These are phyloP conservation scores for Anaspis maculata DNA, from an alignment of 2,888 invertebrate genomes.

Conservation along the genomic window DNA sequence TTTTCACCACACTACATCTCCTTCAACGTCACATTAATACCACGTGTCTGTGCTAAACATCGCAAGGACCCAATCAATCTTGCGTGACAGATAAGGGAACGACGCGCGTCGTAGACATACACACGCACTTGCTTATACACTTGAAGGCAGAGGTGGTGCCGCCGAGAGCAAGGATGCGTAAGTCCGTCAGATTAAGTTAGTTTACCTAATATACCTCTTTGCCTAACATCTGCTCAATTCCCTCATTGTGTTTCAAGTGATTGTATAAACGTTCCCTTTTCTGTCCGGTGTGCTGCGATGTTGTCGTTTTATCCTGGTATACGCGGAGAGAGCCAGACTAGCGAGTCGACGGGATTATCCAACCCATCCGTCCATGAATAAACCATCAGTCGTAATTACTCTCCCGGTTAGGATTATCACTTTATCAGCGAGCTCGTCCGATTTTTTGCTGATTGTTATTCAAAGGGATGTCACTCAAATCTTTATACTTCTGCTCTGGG, in stretches of 20 bases:
- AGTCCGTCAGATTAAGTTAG: not conserved
- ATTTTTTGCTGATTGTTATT: too few species aligned
- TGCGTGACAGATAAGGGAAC: not conserved
- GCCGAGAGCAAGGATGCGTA: too few species aligned
- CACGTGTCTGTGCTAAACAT: too few species aligned
- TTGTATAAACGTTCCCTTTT: too few species aligned
- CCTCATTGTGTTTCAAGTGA: too few species aligned
- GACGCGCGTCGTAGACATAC: not conserved
- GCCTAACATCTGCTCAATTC: too few species aligned
- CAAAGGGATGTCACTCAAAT: too few species aligned
- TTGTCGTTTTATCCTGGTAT: constrained; percentile 1
- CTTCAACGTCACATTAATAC: too few species aligned
- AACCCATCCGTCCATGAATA: constrained; percentile 10
- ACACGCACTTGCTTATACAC: not conserved
- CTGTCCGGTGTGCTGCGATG: too few species aligned
- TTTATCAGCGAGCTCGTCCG: constrained; percentile 4
- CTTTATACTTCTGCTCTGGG: too few species aligned
- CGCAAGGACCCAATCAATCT: constrained; percentile 1
- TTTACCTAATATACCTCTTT: not conserved
- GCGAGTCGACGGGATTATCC: constrained; percentile 4
- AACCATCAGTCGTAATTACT: constrained; percentile 11
- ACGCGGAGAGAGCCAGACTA: not conserved
- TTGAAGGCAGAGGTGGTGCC: not conserved
- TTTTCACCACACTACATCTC: too few species aligned
- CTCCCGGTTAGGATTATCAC: constrained; percentile 8